Base-by-base conservation (phyloP, 2,113 vertebrate species). In the Malurus melanocephalus region DNA sequence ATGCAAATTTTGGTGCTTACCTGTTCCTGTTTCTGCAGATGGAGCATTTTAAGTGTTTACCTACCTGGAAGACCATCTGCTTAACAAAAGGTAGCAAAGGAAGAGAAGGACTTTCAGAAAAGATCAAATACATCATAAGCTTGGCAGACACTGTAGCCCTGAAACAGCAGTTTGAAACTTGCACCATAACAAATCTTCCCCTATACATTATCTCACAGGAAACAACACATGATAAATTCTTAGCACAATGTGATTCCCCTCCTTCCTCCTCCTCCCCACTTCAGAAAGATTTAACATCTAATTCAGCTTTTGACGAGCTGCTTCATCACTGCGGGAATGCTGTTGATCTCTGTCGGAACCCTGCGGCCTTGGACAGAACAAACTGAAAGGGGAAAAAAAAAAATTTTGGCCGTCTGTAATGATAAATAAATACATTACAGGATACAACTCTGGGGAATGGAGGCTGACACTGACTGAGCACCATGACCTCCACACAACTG, bases 221-320 rank as follows among this genome's bases (percentile, higher is more conserved):
- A 98, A 96, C 96, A 96, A 97, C 96, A 97, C 95, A 96, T 98
- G 97, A 98, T 98, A 98, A 98, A 98, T 98, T 98, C 95, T 96
- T 95, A 92, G 89, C 95, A 96, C 96, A 96, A 95, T 97, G 94
- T 86, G 94, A 97, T 96, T 91, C 94, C 91, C 95, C 91, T 96
- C 89, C 95, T 95, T 93, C 93, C 94, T 92, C 94, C 96, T 97
- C 96, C 97, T 96, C 96, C 97, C 97, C 91, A 96, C 96, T 97
- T 97, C 97, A 97, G 94, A 97, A 97, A 98, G 98, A 98, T 98
- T 98, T 98, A 98, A 98, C 97, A 98, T 98, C 97, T 98, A 98
- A 98, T 98, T 98, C 97, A 96, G 96, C 92, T 96, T 97, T 97
- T 97, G 97, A 98, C 79, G 96, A 98, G 97, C 95, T 91, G 96